A percentile compares a stretch with the other conserved stretches of the same genome.
Conservation (phyloP, 2,113 vertebrate species). For the Daubentonia madagascariensis region DNA sequence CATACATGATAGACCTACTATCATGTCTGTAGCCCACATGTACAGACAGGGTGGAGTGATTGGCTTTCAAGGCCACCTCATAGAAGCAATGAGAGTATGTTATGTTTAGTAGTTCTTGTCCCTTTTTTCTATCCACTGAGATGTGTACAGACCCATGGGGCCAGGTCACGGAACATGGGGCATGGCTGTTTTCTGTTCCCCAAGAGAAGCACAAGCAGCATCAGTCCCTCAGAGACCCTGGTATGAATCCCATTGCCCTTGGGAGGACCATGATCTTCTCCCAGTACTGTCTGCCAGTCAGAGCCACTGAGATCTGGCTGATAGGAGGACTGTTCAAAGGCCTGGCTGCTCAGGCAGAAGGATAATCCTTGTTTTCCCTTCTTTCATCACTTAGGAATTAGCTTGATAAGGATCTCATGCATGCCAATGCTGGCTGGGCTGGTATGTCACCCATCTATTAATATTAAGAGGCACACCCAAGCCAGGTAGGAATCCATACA, state of each 20-base stretch:
- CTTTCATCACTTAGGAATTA: slow-evolving; percentile 52
- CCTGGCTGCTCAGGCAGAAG: background rate
- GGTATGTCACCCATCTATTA: slow-evolving; percentile 44
- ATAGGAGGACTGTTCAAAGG: background rate
- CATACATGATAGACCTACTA: background rate
- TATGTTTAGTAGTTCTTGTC: background rate
- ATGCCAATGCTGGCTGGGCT: background rate
- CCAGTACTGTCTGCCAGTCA: background rate
- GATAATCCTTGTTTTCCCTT: slow-evolving; percentile 5
- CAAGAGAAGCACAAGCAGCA: background rate
- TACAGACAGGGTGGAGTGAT: background rate
- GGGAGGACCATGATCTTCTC: background rate
- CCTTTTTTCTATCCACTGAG: background rate
- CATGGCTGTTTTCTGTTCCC: background rate
- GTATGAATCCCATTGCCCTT: background rate
- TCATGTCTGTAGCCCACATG: background rate
- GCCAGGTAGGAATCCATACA: slow-evolving; percentile 24
- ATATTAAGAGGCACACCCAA: slow-evolving; percentile 45
- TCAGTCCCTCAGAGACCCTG: fast-evolving
- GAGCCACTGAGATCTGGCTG: background rate
- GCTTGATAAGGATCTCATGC: slow-evolving; percentile 60
- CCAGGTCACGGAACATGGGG: background rate
- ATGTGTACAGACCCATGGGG: background rate
- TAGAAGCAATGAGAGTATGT: background rate
- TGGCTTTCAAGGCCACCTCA: background rate